These are phyloP conservation scores for Epinotia nisella DNA, from an alignment of 2,888 invertebrate species.

Conservation along the genomic window DNA sequence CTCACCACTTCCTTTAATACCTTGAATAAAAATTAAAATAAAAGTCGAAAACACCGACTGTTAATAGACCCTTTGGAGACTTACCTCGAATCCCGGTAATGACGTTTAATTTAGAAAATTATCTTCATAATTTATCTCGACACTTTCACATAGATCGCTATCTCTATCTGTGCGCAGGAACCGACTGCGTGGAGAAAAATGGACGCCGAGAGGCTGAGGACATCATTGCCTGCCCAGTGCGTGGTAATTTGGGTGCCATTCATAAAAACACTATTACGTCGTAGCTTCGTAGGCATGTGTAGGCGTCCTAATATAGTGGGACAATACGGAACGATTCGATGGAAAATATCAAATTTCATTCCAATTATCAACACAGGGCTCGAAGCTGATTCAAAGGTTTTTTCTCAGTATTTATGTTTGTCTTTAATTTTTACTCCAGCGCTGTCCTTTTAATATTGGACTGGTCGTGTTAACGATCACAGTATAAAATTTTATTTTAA, in stretches of 20 bases:
- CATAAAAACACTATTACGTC: constrained; percentile 71
- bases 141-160: constrained; percentile 43
- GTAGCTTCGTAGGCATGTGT: constrained; percentile 51
- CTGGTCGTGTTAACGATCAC: constrained; percentile 80
- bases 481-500: constrained; percentile 83
- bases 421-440: constrained; percentile 83
- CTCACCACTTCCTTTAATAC: constrained; percentile 59
- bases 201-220: constrained; percentile 11
- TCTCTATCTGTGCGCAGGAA: constrained; percentile 31
- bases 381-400: constrained; percentile 75
- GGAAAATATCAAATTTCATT: constrained; percentile 80
- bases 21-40: constrained; percentile 49
- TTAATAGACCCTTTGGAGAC: constrained; percentile 55
- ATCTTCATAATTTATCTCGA: constrained; percentile 57
- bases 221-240: constrained; percentile 33
- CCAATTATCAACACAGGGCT: constrained; percentile 71
- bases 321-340: constrained; percentile 68
- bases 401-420: constrained; percentile 78
- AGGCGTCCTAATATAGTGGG: constrained; percentile 60
- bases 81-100: constrained; percentile 68
- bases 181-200: constrained; percentile 27
- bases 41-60: constrained; percentile 38
- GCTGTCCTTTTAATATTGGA: constrained; percentile 81
- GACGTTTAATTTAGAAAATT: constrained; percentile 64
- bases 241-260: constrained; percentile 58